Evolutionary conservation across 1,140 invertebrate species (phyloP), one percentile per base, ranked within the genome.

Genomic region (Penaeus chinensis): DNA sequence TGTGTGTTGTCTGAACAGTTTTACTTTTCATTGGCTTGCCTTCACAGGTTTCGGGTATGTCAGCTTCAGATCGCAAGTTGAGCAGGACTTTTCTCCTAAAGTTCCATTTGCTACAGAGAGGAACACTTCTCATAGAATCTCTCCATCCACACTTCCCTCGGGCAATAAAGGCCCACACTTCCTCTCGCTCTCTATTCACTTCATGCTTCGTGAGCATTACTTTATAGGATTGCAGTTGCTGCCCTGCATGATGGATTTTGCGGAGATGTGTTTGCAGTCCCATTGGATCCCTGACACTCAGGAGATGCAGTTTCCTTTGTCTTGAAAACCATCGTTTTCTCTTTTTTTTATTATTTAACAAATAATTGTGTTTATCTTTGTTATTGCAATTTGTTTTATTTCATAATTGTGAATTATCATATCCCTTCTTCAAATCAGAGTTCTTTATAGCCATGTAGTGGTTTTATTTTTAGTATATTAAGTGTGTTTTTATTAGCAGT

Each of bases 131-230:
- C 54, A 60, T 87, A 71, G 85, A 87, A 27, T 87, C 85, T 69
- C 27, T 87, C 61, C 65, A 81, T 32, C 78, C 78, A 27, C 60
- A 81, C 78, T 37, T 81, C 76, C 85, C 78, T 63, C 71, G 62
- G 63, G 74, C 71, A 42, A 82, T 54, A 54, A 77, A 27, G 32
- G 47, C 65, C 65, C 24, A 87, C 47, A 54, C 54, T 54, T 82
- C 85, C 61, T 87, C 78, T 81, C 66, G 69, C 71, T 85, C 78
- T 69, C 85, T 87, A n/a, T 87, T 87, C 42, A 81, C 85, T 81
- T 87, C 78, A 74, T 87, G 85, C 69, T 87, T 82, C 66, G 78
- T 87, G 65, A 81, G 85, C 60, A 42, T 74, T 87, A 62, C n/a
- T 84, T 84, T 77, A 20, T 61, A 22, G 19, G 62, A 47, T 32